phyloP scores from a whole-genome alignment of 1,140 invertebrate species.

The Ruditapes philippinarum region DNA sequence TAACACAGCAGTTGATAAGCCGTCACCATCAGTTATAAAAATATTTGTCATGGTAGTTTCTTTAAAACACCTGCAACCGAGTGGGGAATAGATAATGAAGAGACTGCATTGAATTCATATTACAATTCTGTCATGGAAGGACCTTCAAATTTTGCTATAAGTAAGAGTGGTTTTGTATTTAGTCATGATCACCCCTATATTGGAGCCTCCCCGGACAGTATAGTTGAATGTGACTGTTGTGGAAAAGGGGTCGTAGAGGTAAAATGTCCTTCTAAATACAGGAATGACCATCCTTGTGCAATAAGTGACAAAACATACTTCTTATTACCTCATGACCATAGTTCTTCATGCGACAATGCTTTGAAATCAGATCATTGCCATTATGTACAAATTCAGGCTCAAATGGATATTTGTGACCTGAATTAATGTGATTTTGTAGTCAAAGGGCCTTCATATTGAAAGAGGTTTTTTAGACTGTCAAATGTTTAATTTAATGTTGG shows the following conservation, averaged over 20 bases:
- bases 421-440: background rate
- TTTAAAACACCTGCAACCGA: background rate
- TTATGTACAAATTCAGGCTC: background rate
- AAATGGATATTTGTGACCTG: background rate
- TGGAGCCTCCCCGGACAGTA: slow-evolving; percentile 44
- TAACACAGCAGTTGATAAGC: background rate
- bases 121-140: background rate
- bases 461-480: background rate
- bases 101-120: background rate
- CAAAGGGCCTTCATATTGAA: background rate
- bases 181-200: slow-evolving; percentile 48
- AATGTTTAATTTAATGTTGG: background rate
- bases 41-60: background rate
- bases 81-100: slow-evolving; percentile 44
- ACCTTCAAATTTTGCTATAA: background rate
- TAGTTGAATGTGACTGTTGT: slow-evolving; percentile 58
- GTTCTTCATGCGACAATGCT: background rate
- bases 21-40: background rate
- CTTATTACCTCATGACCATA: background rate
- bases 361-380: background rate
- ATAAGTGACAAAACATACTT: background rate
- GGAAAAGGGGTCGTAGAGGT: slow-evolving; percentile 61
- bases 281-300: background rate
- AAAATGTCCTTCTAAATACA: slow-evolving; percentile 52
- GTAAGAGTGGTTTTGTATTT: slow-evolving; percentile 14